Conservation (phyloP, 1,140 invertebrate species). For the Drosophila oshimai region DNA sequence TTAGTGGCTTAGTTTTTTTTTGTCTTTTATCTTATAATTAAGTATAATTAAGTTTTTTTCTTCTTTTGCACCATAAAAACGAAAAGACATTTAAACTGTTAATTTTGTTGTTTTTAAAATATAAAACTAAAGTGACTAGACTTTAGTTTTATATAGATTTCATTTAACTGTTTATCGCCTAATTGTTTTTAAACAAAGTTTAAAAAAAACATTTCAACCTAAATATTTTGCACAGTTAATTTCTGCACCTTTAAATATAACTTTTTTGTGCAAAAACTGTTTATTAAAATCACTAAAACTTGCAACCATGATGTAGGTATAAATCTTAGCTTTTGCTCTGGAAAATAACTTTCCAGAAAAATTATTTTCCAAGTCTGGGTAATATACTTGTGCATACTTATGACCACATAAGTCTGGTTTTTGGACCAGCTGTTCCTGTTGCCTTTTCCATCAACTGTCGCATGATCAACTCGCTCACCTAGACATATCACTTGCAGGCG, state of each 20-base stretch:
- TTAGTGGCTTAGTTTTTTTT: too few relatives aligned
- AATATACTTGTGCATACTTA: neutral
- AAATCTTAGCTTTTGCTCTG: neutral
- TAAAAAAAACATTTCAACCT: too few relatives aligned
- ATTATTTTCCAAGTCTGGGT: neutral
- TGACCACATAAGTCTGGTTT: neutral
- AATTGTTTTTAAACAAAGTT: too few relatives aligned
- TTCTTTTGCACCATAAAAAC: too few relatives aligned
- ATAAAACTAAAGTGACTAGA: too few relatives aligned
- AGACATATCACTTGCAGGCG: conserved; percentile 34
- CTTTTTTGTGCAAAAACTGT: too few relatives aligned
- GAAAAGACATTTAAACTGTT: too few relatives aligned
- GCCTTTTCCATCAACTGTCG: conserved; percentile 1
- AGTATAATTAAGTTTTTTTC: neutral
- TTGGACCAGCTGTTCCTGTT: conserved; percentile 9
- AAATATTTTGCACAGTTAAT: too few relatives aligned
- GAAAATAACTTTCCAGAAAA: neutral
- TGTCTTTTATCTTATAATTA: too few relatives aligned
- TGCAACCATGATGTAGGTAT: neutral
- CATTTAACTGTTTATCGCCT: too few relatives aligned
- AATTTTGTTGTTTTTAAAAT: too few relatives aligned
- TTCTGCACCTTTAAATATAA: neutral
- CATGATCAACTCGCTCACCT: conserved; percentile 22
- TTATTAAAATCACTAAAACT: neutral
- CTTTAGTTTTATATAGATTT: too few relatives aligned